Conservation (phyloP, 2,797 vertebrate species). For the Tamandua tetradactyla region DNA sequence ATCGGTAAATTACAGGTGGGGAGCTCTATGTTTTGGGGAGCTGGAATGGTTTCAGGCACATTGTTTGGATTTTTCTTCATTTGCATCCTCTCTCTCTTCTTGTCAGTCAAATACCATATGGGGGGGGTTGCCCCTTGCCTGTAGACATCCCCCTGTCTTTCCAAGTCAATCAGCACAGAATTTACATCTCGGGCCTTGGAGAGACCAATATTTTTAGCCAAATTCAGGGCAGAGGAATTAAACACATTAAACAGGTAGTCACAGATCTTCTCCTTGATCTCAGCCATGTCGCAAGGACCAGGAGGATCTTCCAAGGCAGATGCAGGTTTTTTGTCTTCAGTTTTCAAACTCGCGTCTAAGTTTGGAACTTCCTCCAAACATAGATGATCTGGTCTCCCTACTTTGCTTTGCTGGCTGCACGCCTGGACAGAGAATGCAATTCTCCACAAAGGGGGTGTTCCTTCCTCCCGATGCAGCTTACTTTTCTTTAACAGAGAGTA, state of each 20-base stretch:
- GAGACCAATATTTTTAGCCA: constrained; percentile 93
- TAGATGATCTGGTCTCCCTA: not conserved
- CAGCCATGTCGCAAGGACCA: constrained; percentile 83
- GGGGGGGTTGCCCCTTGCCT: constrained; percentile 83
- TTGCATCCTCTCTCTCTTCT: constrained; percentile 90
- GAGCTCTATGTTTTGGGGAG: not conserved
- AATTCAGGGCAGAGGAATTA: constrained; percentile 86
- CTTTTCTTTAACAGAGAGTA: constrained; percentile 87
- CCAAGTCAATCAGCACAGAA: constrained; percentile 88
- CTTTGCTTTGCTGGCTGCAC: not conserved
- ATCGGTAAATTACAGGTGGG: constrained; percentile 37
- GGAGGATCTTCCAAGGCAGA: not conserved
- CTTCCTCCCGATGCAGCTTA: constrained; percentile 81
- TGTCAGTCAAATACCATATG: constrained; percentile 90
- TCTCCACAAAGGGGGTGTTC: constrained; percentile 89
- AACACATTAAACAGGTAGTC: constrained; percentile 86
- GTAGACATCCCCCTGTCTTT: constrained; percentile 92
- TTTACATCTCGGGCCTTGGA: constrained; percentile 89
- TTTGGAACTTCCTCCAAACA: accelerated
- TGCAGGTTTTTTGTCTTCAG: not conserved
- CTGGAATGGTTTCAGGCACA: not conserved
- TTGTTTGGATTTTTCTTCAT: constrained; percentile 77
- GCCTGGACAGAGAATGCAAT: not conserved
- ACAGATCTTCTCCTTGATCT: constrained; percentile 90
- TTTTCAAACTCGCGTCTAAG: accelerated